Conservation (phyloP, 1,140 invertebrate genomes). For the Dendrolimus kikuchii region DNA sequence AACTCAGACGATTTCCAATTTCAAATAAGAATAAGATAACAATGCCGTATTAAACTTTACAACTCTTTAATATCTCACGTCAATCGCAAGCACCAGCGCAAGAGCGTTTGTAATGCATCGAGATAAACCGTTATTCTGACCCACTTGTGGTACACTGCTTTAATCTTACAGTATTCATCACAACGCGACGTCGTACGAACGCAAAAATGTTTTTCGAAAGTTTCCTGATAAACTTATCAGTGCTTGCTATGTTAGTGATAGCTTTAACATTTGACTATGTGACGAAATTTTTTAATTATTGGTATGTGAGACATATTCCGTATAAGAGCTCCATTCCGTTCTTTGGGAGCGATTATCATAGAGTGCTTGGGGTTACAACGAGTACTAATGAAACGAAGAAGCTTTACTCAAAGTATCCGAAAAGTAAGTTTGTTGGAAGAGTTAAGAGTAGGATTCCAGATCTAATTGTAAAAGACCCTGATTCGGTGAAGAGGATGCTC, state of each 20-base stretch:
- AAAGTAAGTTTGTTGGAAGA: slow-evolving; percentile 58
- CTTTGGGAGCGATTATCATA: slow-evolving; percentile 56
- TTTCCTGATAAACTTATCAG: slow-evolving; percentile 45
- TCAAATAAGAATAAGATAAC: too few relatives aligned
- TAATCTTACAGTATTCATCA: slow-evolving; percentile 36
- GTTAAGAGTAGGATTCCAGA: slow-evolving; percentile 69
- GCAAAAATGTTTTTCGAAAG: slow-evolving; percentile 64
- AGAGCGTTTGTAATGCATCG: slow-evolving; percentile 7
- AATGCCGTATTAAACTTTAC: too few relatives aligned
- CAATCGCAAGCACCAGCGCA: too few relatives aligned
- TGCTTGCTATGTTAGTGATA: slow-evolving; percentile 36
- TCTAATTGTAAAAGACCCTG: slow-evolving; percentile 72
- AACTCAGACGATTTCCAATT: too few relatives aligned
- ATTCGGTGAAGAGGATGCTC: slow-evolving; percentile 71
- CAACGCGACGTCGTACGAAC: slow-evolving; percentile 35
- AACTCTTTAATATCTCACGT: too few relatives aligned
- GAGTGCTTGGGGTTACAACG: slow-evolving; percentile 39
- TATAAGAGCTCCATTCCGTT: slow-evolving; percentile 50
- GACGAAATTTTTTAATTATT: slow-evolving; percentile 64
- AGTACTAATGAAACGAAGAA: slow-evolving; percentile 48
- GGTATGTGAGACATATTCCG: slow-evolving; percentile 55
- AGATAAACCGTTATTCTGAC: slow-evolving; percentile 52
- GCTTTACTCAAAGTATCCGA: slow-evolving; percentile 36
- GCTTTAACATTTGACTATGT: slow-evolving; percentile 58
- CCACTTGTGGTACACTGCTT: slow-evolving; percentile 25